Conservation (phyloP, 2,797 vertebrate species). For the Phalloptychus januarius region DNA sequence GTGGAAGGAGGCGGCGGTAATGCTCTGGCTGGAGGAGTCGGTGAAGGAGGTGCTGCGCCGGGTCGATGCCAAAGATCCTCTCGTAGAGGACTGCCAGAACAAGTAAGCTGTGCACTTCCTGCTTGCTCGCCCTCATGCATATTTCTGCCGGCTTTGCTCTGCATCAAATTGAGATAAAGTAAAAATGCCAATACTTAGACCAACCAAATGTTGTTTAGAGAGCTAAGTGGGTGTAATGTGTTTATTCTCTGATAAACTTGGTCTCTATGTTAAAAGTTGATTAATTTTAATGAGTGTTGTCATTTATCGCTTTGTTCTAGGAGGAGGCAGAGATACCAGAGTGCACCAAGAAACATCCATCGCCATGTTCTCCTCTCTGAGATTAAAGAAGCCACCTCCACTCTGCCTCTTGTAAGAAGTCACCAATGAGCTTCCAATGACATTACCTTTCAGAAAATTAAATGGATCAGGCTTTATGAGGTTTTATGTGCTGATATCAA, state of each 20-base stretch:
- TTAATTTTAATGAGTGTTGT: neutral
- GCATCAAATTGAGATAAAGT: neutral
- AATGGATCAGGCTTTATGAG: neutral
- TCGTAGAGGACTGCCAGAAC: slow-evolving; percentile 86
- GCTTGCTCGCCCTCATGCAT: neutral
- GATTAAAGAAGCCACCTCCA: slow-evolving; percentile 91
- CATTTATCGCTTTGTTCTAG: slow-evolving; percentile 62
- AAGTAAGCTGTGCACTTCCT: slow-evolving; percentile 79
- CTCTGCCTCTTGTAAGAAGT: slow-evolving; percentile 87
- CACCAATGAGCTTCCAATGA: neutral
- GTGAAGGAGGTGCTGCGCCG: slow-evolving; percentile 84
- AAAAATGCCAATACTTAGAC: neutral
- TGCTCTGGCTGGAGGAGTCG: slow-evolving; percentile 92
- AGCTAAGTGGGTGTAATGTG: neutral
- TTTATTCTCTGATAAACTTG: neutral
- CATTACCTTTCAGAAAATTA: neutral
- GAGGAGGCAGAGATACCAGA: slow-evolving; percentile 93
- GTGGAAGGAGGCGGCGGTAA: slow-evolving; percentile 89
- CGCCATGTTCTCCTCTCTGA: slow-evolving; percentile 95
- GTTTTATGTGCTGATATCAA: neutral
- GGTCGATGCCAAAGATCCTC: slow-evolving; percentile 84
- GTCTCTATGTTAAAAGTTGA: neutral
- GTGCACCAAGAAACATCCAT: slow-evolving; percentile 93
- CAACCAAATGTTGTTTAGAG: neutral
- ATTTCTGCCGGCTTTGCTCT: neutral